A percentile compares a stretch with the other conserved stretches of the same genome.
Evolutionary conservation across 2,888 invertebrate species (phyloP).

Genomic region (Aphodius granarius): DNA sequence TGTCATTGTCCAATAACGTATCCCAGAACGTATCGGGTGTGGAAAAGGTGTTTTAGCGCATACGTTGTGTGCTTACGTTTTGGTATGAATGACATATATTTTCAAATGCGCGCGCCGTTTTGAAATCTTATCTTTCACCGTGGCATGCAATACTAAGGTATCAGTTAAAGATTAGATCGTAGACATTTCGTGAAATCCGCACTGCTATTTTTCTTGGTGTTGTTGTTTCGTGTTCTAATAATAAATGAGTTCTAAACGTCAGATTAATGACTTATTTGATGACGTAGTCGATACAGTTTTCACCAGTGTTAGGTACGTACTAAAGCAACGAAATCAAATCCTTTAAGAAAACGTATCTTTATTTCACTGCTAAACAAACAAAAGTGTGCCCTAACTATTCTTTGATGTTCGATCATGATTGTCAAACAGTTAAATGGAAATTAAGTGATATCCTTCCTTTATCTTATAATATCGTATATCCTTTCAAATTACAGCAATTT

Average conservation of each 20-base stretch:
- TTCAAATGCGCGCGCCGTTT: neutral
- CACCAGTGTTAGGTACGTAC: neutral
- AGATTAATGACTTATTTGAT: neutral
- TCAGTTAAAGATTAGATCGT: neutral
- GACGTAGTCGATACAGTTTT: neutral
- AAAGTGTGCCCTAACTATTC: neutral
- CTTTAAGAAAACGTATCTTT: neutral
- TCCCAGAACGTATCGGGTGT: no score
- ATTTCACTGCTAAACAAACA: neutral
- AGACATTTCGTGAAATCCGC: neutral
- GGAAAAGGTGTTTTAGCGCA: neutral
- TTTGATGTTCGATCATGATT: no score
- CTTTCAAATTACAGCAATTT: no score
- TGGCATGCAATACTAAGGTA: neutral
- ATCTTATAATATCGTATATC: no score
- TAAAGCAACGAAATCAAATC: neutral
- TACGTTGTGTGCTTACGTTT: neutral
- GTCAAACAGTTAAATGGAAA: no score
- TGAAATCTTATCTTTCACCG: neutral
- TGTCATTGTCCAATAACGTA: no score
- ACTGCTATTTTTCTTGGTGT: neutral
- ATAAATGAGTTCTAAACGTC: neutral
- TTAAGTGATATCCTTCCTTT: no score
- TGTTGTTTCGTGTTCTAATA: neutral
- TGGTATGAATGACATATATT: neutral